Percentiles rank a stretch among this genome's conserved stretches.
These are phyloP conservation scores for Chaetodon trifascialis DNA, from an alignment of 2,113 vertebrate genomes.

Conservation along the genomic window DNA sequence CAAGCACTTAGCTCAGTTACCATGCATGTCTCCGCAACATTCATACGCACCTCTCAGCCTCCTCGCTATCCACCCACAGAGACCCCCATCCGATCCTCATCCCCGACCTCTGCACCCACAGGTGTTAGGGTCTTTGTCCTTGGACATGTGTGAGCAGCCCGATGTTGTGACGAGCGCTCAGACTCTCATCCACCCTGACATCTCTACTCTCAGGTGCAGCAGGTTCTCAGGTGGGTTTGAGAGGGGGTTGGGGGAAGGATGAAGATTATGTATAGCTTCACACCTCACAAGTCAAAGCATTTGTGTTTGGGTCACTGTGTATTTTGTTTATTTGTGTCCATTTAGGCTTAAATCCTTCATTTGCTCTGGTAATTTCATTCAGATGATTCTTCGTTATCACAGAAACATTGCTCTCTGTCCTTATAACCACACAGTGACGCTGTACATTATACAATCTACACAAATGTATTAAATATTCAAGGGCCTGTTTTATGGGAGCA, in stretches of 20 bases:
- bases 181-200: constrained; percentile 73
- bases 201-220: constrained; percentile 67
- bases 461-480: not conserved
- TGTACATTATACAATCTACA: not conserved
- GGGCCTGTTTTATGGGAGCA: not conserved
- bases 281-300: constrained; percentile 55
- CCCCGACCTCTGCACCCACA: constrained; percentile 90
- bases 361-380: not conserved
- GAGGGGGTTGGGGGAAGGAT: not conserved
- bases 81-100: constrained; percentile 39
- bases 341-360: not conserved
- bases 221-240: constrained; percentile 68
- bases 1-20: constrained; percentile 73
- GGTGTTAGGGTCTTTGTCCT: constrained; percentile 92
- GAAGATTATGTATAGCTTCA: constrained; percentile 60
- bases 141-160: constrained; percentile 85
- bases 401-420: not conserved
- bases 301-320: not conserved
- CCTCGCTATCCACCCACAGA: constrained; percentile 66
- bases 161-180: constrained; percentile 85
- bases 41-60: constrained; percentile 44
- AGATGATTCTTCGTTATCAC: not conserved
- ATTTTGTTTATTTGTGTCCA: not conserved
- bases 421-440: not conserved
- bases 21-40: constrained; percentile 65